Percentiles rank a stretch among this genome's conserved stretches.
Conservation (phyloP, 2,888 invertebrate species). For the Amphipyra tragopoginis region DNA sequence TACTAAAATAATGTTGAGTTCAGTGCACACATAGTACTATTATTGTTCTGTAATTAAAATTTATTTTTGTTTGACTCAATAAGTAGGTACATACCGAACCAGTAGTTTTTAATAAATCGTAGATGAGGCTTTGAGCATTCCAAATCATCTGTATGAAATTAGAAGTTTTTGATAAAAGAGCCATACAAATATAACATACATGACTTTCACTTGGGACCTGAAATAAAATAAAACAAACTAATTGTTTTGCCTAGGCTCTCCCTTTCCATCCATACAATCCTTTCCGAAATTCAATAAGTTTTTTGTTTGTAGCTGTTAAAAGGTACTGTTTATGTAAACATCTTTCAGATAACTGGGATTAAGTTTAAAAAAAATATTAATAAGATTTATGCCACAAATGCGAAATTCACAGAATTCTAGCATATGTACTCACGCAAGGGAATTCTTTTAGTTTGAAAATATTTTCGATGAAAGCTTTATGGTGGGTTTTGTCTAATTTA, state of each 20-base stretch:
- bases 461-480: conserved; percentile 15
- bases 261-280: too few species aligned
- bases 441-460: conserved; percentile 16
- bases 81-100: conserved; percentile 9
- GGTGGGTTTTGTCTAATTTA: conserved; percentile 7
- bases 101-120: not conserved
- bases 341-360: too few species aligned
- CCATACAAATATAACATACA: conserved; percentile 25
- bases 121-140: conserved; percentile 18
- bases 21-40: too few species aligned
- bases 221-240: conserved; percentile 6
- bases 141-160: conserved; percentile 21
- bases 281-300: too few species aligned
- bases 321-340: too few species aligned
- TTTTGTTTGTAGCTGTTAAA: too few species aligned
- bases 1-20: too few species aligned
- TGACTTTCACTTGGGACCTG: conserved; percentile 26
- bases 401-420: too few species aligned
- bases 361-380: too few species aligned
- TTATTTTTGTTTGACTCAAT: not conserved
- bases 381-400: too few species aligned
- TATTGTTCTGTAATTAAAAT: too few species aligned
- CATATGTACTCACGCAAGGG: conserved; percentile 14
- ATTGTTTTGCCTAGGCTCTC: too few species aligned
- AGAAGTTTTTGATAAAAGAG: conserved; percentile 17